Evolutionary conservation across 92 coral and sea anemone species (phyloP), one percentile per base, ranked within the genome.

Genomic region (Porites rus): DNA sequence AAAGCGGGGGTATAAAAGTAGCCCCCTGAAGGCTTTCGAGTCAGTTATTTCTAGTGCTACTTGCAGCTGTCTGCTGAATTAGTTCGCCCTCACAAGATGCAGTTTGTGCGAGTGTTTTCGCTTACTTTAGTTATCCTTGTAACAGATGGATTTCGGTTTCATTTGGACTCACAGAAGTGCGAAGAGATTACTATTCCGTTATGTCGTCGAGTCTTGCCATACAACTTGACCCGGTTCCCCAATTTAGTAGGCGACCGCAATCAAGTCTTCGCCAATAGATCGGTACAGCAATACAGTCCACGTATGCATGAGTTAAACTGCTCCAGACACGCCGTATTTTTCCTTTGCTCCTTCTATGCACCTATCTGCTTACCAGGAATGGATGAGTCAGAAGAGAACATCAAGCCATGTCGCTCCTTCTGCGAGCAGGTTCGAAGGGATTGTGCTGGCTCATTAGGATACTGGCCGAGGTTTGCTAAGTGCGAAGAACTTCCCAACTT

Each of bases 211-310:
- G 75, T 60, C 19, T 24, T 85, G 17, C 88, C 88, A 14, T 85
- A 85, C 88, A 85, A 77, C 69, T 8, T 65, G 1, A 76, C 88
- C 10, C 75, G 83, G 51, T 76, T 85, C 50, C 88, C 88, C 17
- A 85, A 85, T 43, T 18, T 46, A 58, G 20, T 52, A 10, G 83
- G 70, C 20, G 13, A 85, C 50, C 59, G 16, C 0, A 85, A 69
- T 75, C 83, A 85, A 31, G 46, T 10, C 13, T 10, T 24, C 19
- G 88, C 83, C 20, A 64, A 62, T 51, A 54, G 84, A 28, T 51
- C 83, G 28, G 28, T 85, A 9, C 59, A 76, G 61, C 14, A 5
- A 8, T 76, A 65, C 17, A 14, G 59, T 16, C 46, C 7, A 13
- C 7, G 20, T 10, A 20, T 53, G 1, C 38, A 31, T 12, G 61